These are phyloP conservation scores for Morinoia aosen DNA, from an alignment of 2,888 invertebrate genomes.

Conservation along the genomic window DNA sequence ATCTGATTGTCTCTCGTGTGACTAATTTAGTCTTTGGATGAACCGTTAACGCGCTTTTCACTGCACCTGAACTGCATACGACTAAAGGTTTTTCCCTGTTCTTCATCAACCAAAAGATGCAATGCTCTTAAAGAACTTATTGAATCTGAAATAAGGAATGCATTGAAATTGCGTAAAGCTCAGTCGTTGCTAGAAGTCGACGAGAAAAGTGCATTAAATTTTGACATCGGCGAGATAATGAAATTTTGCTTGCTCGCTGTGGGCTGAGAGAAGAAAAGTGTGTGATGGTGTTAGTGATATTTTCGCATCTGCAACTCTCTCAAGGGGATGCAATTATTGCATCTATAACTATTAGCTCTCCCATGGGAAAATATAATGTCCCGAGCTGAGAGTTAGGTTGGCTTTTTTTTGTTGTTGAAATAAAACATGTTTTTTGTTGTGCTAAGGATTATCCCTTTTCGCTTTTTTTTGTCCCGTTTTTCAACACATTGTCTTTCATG, in stretches of 20 bases:
- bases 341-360: too few relatives aligned
- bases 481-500: too few relatives aligned
- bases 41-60: constrained; percentile 25
- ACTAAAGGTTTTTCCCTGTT: background rate
- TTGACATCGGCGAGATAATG: background rate
- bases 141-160: background rate
- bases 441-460: too few relatives aligned
- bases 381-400: too few relatives aligned
- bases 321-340: too few relatives aligned
- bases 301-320: background rate
- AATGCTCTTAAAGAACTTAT: background rate
- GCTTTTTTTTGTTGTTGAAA: too few relatives aligned
- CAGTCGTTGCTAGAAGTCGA: background rate
- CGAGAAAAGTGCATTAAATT: background rate
- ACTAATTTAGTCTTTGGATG: constrained; percentile 37
- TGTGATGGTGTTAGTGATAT: background rate
- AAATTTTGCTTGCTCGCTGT: background rate
- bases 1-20: constrained; percentile 29
- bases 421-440: too few relatives aligned
- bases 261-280: background rate
- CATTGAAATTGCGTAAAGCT: background rate
- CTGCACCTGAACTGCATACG: background rate
- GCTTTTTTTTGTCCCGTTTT: too few relatives aligned
- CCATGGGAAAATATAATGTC: too few relatives aligned
- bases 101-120: background rate